phyloP scores from a whole-genome alignment of 2,113 vertebrate genomes.

The Callospermophilus lateralis region DNA sequence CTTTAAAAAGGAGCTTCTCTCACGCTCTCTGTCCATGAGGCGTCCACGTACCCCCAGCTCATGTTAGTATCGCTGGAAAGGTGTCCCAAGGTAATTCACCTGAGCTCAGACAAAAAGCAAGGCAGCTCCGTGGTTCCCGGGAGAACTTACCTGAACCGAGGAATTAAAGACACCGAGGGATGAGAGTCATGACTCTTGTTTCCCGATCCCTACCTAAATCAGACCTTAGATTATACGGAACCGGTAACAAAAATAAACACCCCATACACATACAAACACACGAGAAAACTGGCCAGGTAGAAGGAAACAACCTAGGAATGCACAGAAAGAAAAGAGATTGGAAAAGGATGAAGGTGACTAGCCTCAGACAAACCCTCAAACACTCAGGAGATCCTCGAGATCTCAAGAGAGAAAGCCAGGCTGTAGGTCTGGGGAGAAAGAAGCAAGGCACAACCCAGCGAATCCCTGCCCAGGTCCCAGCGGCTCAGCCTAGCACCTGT shows the following conservation, averaged over 20 bases:
- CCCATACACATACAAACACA: neutral
- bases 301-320: neutral
- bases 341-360: neutral
- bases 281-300: neutral
- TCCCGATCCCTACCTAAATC: neutral
- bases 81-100: neutral
- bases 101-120: neutral
- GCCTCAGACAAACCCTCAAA: neutral
- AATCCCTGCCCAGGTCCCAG: neutral
- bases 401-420: neutral
- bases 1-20: neutral
- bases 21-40: neutral
- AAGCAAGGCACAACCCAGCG: neutral
- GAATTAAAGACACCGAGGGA: neutral
- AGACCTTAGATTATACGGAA: neutral
- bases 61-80: neutral
- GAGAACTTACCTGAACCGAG: neutral
- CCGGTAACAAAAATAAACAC: neutral
- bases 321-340: neutral
- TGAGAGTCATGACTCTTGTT: neutral
- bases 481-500: slow-evolving; percentile 71
- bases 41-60: neutral
- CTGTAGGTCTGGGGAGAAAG: neutral
- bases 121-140: neutral
- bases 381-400: neutral